Conservation (phyloP, 2,113 vertebrate genomes). For the Leucopsar rothschildi region DNA sequence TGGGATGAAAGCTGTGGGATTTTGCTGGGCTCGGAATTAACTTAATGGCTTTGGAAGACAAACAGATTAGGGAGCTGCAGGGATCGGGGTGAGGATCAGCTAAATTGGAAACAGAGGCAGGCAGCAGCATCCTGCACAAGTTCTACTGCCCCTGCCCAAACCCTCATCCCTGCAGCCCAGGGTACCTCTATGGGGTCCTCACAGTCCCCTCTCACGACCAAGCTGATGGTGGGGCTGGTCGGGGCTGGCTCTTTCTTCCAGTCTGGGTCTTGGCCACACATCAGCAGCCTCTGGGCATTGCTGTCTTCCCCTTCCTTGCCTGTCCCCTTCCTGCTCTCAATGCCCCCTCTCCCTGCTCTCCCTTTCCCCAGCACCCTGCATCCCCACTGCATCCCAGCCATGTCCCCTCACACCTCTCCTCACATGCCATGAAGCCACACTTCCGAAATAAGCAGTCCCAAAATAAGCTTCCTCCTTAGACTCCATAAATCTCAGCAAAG, state of each 20-base stretch:
- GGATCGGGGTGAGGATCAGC: background rate
- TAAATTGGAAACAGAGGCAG: slow-evolving; percentile 39
- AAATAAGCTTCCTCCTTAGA: background rate
- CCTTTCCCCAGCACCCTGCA: background rate
- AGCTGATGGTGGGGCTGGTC: background rate
- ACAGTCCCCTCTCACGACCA: background rate
- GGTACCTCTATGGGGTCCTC: background rate
- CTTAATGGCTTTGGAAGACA: slow-evolving; percentile 52
- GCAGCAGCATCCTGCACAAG: background rate
- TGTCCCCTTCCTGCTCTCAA: background rate
- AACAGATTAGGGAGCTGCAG: slow-evolving; percentile 49
- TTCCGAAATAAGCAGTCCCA: background rate
- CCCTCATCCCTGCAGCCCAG: background rate
- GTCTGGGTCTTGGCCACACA: fast-evolving
- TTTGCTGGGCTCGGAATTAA: slow-evolving; percentile 5
- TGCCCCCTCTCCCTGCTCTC: background rate
- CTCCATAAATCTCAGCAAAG: background rate
- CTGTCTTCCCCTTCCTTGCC: background rate
- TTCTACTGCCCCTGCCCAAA: background rate
- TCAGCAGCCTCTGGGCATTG: background rate
- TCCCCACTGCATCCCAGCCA: background rate
- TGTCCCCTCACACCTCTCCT: background rate
- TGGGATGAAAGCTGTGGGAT: background rate
- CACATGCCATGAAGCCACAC: background rate
- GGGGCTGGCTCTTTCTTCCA: background rate